Evolutionary conservation across 2,797 vertebrate species (phyloP).

Genomic region (Oreochromis mossambicus): DNA sequence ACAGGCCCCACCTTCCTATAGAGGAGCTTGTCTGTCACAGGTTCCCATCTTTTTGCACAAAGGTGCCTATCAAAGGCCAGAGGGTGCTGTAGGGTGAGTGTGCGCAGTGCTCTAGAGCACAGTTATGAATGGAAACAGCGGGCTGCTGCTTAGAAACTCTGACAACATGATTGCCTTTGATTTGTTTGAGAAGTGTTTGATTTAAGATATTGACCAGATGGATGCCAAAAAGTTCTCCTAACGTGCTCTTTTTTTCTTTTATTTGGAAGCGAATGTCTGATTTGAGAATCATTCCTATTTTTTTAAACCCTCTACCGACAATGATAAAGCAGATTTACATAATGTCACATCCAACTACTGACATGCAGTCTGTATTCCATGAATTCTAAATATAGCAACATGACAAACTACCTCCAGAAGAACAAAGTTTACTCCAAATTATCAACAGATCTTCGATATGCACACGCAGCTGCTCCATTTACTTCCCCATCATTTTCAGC

Average conservation of each 20-base stretch:
- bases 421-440: constrained; percentile 52
- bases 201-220: background rate
- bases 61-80: constrained; percentile 56
- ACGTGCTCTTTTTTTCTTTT: background rate
- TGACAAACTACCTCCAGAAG: constrained; percentile 42
- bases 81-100: background rate
- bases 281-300: background rate
- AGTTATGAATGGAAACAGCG: background rate
- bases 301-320: background rate
- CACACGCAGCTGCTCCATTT: constrained; percentile 56
- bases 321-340: background rate
- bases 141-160: background rate
- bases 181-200: background rate
- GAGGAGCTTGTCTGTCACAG: constrained; percentile 56
- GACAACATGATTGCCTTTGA: background rate
- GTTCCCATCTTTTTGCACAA: constrained; percentile 48
- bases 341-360: background rate
- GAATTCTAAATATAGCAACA: constrained; percentile 14
- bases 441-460: constrained; percentile 50
- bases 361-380: background rate
- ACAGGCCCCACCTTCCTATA: constrained; percentile 42
- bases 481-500: constrained; percentile 57
- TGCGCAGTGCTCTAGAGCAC: background rate
- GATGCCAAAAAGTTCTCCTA: background rate
- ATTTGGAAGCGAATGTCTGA: background rate